A percentile compares a stretch with the other conserved stretches of the same genome.
Evolutionary conservation across 2,888 invertebrate genomes (phyloP).

Genomic region (Andrena dorsata): DNA sequence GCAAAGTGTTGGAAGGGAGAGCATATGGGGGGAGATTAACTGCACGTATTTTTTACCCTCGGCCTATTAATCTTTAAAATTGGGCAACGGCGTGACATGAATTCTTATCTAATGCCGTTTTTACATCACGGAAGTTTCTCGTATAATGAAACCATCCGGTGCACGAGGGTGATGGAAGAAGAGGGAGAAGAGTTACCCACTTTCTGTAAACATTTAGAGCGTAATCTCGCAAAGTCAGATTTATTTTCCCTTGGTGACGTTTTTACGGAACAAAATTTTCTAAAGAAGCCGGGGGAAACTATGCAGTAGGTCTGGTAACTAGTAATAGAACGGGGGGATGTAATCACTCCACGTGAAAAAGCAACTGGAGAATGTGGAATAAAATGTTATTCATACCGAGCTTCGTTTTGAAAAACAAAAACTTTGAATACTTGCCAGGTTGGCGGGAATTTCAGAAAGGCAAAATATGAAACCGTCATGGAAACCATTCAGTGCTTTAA

Average conservation of each 20-base stretch:
- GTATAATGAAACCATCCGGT: not conserved
- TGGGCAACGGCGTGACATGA: not conserved
- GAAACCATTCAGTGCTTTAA: too few species aligned
- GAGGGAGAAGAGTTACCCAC: not conserved
- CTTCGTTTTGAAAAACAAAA: too few species aligned
- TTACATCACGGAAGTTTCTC: not conserved
- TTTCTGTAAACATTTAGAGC: conserved; percentile 4
- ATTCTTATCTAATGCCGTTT: conserved; percentile 15
- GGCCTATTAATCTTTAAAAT: conserved; percentile 29
- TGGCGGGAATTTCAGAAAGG: too few species aligned
- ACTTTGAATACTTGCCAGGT: too few species aligned
- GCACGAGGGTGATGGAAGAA: not conserved
- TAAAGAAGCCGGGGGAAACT: not conserved
- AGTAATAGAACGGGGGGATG: not conserved
- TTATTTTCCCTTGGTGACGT: conserved; percentile 2
- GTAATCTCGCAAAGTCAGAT: not conserved
- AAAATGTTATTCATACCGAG: too few species aligned
- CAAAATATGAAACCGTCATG: too few species aligned
- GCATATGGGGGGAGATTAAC: conserved; percentile 23
- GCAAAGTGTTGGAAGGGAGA: not conserved
- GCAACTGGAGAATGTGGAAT: too few species aligned
- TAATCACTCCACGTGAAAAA: not conserved
- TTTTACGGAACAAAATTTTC: not conserved
- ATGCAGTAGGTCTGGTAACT: not conserved
- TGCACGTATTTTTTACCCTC: conserved; percentile 5